phyloP scores from a whole-genome alignment of 2,797 vertebrate genomes.

The Tauraco hartlaubi region DNA sequence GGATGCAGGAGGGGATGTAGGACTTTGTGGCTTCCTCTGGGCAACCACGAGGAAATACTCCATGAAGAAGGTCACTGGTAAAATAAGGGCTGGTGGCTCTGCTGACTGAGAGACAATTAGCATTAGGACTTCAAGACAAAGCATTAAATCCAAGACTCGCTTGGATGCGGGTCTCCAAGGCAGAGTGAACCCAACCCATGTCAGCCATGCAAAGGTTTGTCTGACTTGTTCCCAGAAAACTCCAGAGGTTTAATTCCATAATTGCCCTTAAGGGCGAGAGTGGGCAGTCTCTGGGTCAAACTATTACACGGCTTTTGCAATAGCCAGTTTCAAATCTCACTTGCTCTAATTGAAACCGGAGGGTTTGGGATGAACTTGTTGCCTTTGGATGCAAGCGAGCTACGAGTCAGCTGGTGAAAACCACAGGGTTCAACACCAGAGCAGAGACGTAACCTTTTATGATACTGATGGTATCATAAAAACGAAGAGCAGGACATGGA shows the following conservation, averaged over 20 bases:
- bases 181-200: not conserved
- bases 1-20: not conserved
- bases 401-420: accelerated
- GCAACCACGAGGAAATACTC: not conserved
- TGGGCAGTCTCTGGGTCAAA: not conserved
- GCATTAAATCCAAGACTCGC: not conserved
- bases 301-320: not conserved
- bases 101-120: not conserved
- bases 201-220: not conserved
- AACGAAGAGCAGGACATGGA: not conserved
- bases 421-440: not conserved
- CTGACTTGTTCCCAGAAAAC: not conserved
- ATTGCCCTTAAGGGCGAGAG: not conserved
- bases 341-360: not conserved
- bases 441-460: not conserved
- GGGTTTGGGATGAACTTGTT: not conserved
- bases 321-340: not conserved
- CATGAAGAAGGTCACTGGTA: not conserved
- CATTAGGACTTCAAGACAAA: not conserved
- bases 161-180: not conserved
- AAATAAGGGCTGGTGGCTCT: not conserved
- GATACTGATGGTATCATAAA: not conserved
- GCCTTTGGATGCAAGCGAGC: not conserved
- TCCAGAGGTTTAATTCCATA: not conserved
- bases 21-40: not conserved